Conservation (phyloP, 2,797 vertebrate species). For the Tangara arthus region DNA sequence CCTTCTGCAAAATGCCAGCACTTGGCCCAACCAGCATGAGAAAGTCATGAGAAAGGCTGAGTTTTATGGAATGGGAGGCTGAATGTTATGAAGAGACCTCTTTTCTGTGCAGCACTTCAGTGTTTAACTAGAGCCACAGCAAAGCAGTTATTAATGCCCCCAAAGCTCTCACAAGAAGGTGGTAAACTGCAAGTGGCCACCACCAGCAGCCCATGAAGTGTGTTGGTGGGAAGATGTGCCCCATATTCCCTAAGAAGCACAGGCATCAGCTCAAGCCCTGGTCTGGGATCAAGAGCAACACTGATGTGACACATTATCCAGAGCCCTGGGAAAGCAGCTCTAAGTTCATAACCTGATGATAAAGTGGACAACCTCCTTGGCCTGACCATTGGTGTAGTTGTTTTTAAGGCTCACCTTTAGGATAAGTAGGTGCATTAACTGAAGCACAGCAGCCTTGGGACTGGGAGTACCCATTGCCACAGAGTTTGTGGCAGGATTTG, state of each 20-base stretch:
- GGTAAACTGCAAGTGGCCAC: background rate
- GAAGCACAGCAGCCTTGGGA: background rate
- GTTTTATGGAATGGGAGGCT: background rate
- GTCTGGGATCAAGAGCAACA: background rate
- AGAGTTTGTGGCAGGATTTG: background rate
- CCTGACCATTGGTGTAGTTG: background rate
- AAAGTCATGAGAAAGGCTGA: background rate
- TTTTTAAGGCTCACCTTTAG: background rate
- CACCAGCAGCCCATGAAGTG: background rate
- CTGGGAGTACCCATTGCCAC: background rate
- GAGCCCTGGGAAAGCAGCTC: background rate
- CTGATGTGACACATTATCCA: background rate
- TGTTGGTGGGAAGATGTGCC: accelerated
- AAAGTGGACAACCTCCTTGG: background rate
- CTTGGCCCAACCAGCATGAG: background rate
- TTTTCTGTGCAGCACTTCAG: background rate
- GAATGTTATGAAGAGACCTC: background rate
- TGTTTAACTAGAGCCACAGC: background rate
- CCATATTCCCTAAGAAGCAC: background rate
- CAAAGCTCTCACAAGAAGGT: background rate
- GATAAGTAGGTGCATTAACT: background rate
- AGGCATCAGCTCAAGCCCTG: background rate
- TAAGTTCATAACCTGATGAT: background rate
- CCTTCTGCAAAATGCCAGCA: background rate
- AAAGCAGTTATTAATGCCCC: background rate